A percentile compares a stretch with the other conserved stretches of the same genome.
Evolutionary conservation across 2,888 invertebrate genomes (phyloP).

Genomic region (Leptopilina drosophilae): DNA sequence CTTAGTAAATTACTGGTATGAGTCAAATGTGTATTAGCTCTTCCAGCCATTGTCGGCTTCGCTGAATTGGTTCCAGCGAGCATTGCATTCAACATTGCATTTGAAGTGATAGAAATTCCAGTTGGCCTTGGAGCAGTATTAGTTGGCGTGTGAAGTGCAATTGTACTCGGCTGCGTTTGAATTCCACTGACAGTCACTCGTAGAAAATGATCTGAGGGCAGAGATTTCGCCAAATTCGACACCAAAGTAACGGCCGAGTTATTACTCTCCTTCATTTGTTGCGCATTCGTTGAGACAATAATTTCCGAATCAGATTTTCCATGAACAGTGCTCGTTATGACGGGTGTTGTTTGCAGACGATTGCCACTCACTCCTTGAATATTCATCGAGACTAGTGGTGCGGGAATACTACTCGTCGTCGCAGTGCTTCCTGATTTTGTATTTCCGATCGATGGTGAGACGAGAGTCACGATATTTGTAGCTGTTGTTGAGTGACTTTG

Average conservation of each 20-base stretch:
- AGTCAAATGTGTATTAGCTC: conserved; percentile 69
- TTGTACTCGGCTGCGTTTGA: conserved; percentile 67
- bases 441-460: conserved; percentile 77
- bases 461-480: conserved; percentile 75
- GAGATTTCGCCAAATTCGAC: conserved; percentile 64
- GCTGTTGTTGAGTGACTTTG: conserved; percentile 77
- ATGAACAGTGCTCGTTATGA: conserved; percentile 19
- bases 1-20: conserved; percentile 70
- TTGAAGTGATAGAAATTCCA: conserved; percentile 72
- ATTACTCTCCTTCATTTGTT: conserved; percentile 57
- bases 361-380: conserved; percentile 56
- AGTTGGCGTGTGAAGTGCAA: conserved; percentile 59
- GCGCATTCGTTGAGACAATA: conserved; percentile 51
- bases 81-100: conserved; percentile 75
- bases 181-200: conserved; percentile 72
- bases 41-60: conserved; percentile 69
- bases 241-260: conserved; percentile 70
- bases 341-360: conserved; percentile 54
- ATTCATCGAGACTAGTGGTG: conserved; percentile 16
- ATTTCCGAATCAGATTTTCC: conserved; percentile 59
- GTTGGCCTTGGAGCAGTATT: conserved; percentile 58
- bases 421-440: conserved; percentile 18
- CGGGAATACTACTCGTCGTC: conserved; percentile 5
- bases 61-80: conserved; percentile 71
- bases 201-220: conserved; percentile 73